A percentile compares a stretch with the other conserved stretches of the same genome.
Evolutionary conservation across 2,797 vertebrate species (phyloP).

Genomic region (Onychomys torridus): DNA sequence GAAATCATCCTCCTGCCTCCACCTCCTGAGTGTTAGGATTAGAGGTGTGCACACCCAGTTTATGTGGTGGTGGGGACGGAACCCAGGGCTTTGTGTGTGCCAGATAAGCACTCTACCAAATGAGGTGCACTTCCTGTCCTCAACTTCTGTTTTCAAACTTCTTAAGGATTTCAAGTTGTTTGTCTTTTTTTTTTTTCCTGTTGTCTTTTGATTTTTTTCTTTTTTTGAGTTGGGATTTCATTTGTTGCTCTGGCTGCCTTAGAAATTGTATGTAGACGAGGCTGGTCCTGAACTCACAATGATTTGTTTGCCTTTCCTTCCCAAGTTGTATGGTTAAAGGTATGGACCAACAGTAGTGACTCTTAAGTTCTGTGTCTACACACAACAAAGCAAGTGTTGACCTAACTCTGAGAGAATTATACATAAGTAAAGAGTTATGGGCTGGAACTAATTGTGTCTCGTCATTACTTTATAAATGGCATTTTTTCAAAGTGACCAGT

Average conservation of each 20-base stretch:
- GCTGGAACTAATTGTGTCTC: not conserved
- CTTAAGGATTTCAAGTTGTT: conserved; percentile 26
- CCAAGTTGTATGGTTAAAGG: not conserved
- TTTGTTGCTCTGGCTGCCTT: not conserved
- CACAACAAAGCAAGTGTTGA: conserved; percentile 1
- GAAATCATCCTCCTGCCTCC: not conserved
- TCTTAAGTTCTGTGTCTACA: not conserved
- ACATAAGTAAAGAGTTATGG: conserved; percentile 45
- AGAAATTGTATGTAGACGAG: not conserved
- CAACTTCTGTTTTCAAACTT: not conserved
- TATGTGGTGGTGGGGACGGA: not conserved
- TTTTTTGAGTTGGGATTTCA: not conserved
- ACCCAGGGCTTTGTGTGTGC: not conserved
- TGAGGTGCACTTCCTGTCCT: not conserved
- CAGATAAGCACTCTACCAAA: not conserved
- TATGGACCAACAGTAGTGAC: not conserved
- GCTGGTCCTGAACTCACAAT: not conserved
- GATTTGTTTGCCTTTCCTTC: not conserved
- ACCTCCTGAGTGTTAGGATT: not conserved
- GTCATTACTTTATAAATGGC: conserved; percentile 62
- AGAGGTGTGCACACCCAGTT: not conserved
- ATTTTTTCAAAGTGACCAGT: conserved; percentile 68
- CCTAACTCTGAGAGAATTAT: conserved; percentile 77
- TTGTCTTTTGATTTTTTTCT: not conserved
- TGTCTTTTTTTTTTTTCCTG: not conserved